phyloP scores from a whole-genome alignment of 2,797 vertebrate species.

The Xiphorhynchus erythropygius region DNA sequence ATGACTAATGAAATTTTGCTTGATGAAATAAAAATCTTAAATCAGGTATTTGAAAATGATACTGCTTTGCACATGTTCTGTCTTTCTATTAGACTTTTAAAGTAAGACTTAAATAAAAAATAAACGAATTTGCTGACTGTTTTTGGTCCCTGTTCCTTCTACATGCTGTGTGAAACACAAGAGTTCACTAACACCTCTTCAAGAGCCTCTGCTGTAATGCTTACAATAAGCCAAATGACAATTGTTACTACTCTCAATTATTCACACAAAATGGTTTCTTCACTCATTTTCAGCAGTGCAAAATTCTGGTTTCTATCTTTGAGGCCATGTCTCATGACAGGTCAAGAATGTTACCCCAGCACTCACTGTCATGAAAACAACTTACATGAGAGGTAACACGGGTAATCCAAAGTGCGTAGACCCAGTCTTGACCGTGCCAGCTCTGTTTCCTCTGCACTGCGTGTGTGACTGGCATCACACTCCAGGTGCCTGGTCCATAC shows the following conservation, averaged over 20 bases:
- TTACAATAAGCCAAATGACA: not conserved
- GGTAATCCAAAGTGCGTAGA: not conserved
- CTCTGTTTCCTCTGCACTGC: not conserved
- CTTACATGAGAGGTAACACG: not conserved
- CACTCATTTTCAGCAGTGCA: not conserved
- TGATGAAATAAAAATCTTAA: not conserved
- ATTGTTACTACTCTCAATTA: not conserved
- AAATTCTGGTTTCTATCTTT: not conserved
- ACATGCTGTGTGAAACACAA: not conserved
- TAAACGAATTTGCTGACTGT: not conserved
- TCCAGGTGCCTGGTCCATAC: not conserved
- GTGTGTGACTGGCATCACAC: accelerated
- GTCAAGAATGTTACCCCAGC: not conserved
- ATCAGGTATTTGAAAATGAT: not conserved
- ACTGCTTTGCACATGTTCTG: not conserved
- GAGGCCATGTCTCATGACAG: not conserved
- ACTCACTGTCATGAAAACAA: not conserved
- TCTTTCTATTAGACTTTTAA: not conserved
- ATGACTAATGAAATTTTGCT: not conserved
- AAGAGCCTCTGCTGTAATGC: not conserved
- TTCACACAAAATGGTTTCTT: not conserved
- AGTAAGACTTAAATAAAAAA: not conserved
- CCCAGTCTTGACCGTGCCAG: not conserved
- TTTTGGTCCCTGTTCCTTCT: not conserved
- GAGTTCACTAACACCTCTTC: not conserved